Conservation (phyloP, 2,888 invertebrate species). For the Trachelus stipa region DNA sequence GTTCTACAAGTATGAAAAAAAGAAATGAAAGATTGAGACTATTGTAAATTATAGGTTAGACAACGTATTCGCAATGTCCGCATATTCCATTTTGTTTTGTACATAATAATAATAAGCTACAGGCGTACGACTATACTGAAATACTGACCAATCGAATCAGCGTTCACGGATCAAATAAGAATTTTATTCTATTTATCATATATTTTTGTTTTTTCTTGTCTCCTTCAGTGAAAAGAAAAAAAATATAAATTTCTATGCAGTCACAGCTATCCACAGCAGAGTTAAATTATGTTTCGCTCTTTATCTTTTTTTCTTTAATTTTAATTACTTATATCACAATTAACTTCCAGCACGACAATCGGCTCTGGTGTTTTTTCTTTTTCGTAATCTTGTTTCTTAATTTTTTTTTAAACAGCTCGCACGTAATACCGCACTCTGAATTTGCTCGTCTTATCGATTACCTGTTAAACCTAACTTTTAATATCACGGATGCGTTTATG, state of each 20-base stretch:
- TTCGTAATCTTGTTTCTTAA: conserved; percentile 16
- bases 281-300: conserved; percentile 51
- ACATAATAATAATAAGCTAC: background rate
- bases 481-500: conserved; percentile 46
- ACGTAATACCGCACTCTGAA: background rate
- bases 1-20: background rate
- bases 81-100: background rate
- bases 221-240: conserved; percentile 2
- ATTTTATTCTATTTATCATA: conserved; percentile 26
- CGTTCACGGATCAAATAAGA: background rate
- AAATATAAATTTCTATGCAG: conserved; percentile 24
- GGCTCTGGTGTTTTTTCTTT: conserved; percentile 10
- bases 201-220: conserved; percentile 22
- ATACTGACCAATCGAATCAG: background rate
- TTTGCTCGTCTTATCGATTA: background rate
- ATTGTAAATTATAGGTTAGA: background rate
- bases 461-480: conserved; percentile 11
- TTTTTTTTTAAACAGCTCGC: background rate
- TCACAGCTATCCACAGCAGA: conserved; percentile 59
- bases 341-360: conserved; percentile 45
- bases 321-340: conserved; percentile 62
- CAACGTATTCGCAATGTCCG: background rate
- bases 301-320: conserved; percentile 20
- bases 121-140: background rate
- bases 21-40: background rate